These are phyloP conservation scores for Drosophila lacicola DNA, from an alignment of 2,888 invertebrate genomes.

Conservation along the genomic window DNA sequence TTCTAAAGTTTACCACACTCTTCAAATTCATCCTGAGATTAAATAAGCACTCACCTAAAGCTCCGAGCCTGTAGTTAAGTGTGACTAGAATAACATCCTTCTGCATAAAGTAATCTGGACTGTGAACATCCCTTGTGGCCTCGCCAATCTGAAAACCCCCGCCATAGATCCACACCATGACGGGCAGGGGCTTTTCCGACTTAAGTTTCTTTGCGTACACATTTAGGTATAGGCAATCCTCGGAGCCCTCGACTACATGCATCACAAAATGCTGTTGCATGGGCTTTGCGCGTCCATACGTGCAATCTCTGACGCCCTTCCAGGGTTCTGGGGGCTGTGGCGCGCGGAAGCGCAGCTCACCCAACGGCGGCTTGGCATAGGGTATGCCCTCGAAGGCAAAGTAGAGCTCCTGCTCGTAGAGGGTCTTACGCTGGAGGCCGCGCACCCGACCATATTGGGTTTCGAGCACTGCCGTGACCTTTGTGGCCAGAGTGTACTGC, in stretches of 20 bases:
- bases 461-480: constrained; percentile 62
- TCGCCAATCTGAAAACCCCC: constrained; percentile 85
- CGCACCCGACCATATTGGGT: constrained; percentile 76
- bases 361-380: constrained; percentile 85
- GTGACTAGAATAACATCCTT: constrained; percentile 85
- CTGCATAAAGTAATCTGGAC: constrained; percentile 85
- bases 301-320: constrained; percentile 84
- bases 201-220: constrained; percentile 80
- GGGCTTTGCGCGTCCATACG: constrained; percentile 74
- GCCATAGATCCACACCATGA: constrained; percentile 86
- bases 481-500: constrained; percentile 75
- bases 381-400: constrained; percentile 78
- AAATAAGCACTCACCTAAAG: constrained; percentile 75
- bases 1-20: neutral
- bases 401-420: constrained; percentile 70
- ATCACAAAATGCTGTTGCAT: constrained; percentile 76
- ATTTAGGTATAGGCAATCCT: constrained; percentile 86
- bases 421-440: constrained; percentile 72
- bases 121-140: constrained; percentile 77
- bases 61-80: constrained; percentile 85
- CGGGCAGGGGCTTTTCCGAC: constrained; percentile 71
- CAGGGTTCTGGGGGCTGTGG: constrained; percentile 84
- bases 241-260: constrained; percentile 84
- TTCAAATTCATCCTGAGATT: neutral
- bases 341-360: constrained; percentile 80